Conservation (phyloP, 1,140 invertebrate species). For the Pristionchus pacificus region DNA sequence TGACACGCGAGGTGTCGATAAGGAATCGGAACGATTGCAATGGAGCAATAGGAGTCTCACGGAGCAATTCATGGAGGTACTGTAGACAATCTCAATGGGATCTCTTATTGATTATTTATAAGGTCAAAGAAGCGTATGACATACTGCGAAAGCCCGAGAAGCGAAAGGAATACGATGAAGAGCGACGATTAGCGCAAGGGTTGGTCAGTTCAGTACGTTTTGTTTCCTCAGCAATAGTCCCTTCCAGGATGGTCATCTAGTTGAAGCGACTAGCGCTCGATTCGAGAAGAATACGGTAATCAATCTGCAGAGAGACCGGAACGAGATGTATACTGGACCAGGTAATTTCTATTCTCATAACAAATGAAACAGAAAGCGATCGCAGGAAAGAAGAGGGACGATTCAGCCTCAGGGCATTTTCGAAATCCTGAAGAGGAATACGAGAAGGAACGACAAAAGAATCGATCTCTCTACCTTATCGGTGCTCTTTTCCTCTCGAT, state of each 20-base stretch:
- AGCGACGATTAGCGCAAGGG: neutral
- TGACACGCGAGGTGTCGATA: neutral
- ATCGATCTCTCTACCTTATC: neutral
- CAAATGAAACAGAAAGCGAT: no score
- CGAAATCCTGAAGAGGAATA: neutral
- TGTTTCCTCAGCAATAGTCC: no score
- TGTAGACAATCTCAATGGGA: neutral
- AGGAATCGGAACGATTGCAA: neutral
- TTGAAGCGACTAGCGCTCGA: neutral
- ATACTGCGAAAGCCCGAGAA: neutral
- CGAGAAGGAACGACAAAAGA: neutral
- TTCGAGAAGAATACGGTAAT: neutral
- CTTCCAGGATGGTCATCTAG: neutral
- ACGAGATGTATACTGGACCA: neutral
- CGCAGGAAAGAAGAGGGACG: no score
- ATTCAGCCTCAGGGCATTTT: neutral
- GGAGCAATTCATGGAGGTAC: neutral
- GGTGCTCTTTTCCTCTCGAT: neutral
- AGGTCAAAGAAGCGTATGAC: neutral
- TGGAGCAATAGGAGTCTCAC: neutral
- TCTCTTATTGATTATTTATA: neutral
- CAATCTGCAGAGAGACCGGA: neutral
- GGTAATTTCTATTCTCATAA: no score
- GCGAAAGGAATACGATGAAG: neutral
- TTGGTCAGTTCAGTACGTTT: neutral